phyloP scores from a whole-genome alignment of 2,888 invertebrate species.

The Gasteruption jaculator region DNA sequence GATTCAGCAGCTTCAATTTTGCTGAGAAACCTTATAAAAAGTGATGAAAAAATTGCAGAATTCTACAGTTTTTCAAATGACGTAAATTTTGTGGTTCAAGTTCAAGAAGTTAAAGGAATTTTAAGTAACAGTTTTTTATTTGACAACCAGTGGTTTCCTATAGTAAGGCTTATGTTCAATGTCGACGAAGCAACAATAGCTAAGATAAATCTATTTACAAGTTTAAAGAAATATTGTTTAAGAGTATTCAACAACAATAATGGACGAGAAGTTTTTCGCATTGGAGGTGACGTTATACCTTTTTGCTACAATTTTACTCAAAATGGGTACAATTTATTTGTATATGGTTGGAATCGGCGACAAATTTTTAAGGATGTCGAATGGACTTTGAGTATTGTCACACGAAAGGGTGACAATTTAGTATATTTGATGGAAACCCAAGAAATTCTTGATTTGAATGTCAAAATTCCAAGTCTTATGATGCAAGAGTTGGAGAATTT shows the following conservation, averaged over 20 bases:
- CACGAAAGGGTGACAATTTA: constrained; percentile 27
- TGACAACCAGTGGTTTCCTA: constrained; percentile 30
- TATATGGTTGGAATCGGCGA: constrained; percentile 29
- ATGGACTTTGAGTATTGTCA: constrained; percentile 32
- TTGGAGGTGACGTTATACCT: constrained; percentile 25
- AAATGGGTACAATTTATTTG: constrained; percentile 35
- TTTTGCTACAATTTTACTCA: constrained; percentile 19
- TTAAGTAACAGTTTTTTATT: constrained; percentile 8
- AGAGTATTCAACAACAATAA: constrained; percentile 34
- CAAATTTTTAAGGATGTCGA: constrained; percentile 21
- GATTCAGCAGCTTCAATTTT: constrained; percentile 17
- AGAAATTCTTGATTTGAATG: constrained; percentile 4
- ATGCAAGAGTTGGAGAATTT: constrained; percentile 24
- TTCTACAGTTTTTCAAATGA: constrained; percentile 28
- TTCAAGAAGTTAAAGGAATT: constrained; percentile 24
- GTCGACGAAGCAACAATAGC: constrained; percentile 13
- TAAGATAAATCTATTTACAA: constrained; percentile 24
- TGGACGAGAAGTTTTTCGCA: constrained; percentile 23
- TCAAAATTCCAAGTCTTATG: constrained; percentile 13
- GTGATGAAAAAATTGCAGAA: constrained; percentile 5
- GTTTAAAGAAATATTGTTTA: constrained; percentile 25
- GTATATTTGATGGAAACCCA: constrained; percentile 18
- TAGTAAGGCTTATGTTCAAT: constrained; percentile 27
- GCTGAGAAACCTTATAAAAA: constrained; percentile 25
- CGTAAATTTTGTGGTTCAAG: constrained; percentile 26